A percentile compares a stretch with the other conserved stretches of the same genome.
Evolutionary conservation across 2,888 invertebrate species (phyloP).

Genomic region (Metacarcinus magister): DNA sequence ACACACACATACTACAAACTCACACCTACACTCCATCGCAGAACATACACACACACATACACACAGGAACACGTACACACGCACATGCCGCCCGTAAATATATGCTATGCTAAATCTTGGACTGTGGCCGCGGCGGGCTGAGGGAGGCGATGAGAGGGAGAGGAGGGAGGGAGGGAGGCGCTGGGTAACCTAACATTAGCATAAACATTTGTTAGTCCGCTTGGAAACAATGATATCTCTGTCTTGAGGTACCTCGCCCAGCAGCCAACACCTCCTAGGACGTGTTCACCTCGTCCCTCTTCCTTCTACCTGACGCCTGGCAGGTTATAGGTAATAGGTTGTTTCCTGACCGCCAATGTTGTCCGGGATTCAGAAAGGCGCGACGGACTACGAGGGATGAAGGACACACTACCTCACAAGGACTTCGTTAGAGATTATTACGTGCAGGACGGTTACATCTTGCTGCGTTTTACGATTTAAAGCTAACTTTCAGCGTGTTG

Average conservation of each 20-base stretch:
- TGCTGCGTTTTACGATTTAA: not conserved
- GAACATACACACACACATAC: constrained; percentile 37
- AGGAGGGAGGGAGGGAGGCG: not conserved
- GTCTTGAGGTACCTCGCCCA: constrained; percentile 28
- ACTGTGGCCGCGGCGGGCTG: not conserved
- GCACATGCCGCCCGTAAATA: not conserved
- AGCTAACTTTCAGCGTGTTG: not conserved
- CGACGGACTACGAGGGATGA: not conserved
- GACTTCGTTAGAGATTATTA: not conserved
- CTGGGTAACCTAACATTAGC: constrained; percentile 54
- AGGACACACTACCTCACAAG: not conserved
- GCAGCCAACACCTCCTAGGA: not conserved
- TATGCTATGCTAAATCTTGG: constrained; percentile 11
- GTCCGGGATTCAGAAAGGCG: not conserved
- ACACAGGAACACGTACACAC: not conserved
- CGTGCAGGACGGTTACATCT: not conserved
- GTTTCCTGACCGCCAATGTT: not conserved
- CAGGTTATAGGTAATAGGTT: not conserved
- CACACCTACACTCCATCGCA: not conserved
- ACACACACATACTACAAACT: not conserved
- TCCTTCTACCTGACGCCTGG: not conserved
- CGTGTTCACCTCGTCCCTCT: constrained; percentile 4
- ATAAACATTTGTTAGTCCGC: constrained; percentile 60
- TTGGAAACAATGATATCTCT: constrained; percentile 65
- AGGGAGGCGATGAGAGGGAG: not conserved